Evolutionary conservation across 2,888 invertebrate species (phyloP).

Genomic region (Neoscelio sp.): DNA sequence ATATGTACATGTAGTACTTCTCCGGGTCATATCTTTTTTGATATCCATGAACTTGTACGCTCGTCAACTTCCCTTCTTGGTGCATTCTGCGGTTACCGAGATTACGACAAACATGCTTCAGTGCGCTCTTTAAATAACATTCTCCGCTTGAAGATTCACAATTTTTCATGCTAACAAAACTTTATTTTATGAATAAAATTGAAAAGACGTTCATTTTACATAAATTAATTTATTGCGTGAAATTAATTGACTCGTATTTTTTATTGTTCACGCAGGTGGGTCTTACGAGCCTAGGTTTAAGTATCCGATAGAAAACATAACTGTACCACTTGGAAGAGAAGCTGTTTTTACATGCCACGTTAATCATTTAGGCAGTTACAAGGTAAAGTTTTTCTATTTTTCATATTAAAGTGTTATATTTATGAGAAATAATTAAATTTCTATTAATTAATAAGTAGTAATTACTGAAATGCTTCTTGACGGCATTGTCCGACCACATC

Average conservation of each 20-base stretch:
- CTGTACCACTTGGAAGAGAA: constrained; percentile 93
- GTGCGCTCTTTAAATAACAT: too few relatives aligned
- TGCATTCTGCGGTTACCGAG: constrained; percentile 92
- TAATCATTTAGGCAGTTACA: constrained; percentile 93
- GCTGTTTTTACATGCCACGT: constrained; percentile 95
- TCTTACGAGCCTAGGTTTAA: constrained; percentile 94
- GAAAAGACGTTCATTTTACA: too few relatives aligned
- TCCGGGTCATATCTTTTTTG: constrained; percentile 98
- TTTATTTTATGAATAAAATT: too few relatives aligned
- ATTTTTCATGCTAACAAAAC: too few relatives aligned
- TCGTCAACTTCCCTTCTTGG: constrained; percentile 94
- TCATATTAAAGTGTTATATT: constrained; percentile 17
- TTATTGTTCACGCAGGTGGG: constrained; percentile 85
- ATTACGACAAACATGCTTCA: too few relatives aligned
- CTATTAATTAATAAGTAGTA: too few relatives aligned
- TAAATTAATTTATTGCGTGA: too few relatives aligned
- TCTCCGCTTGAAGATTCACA: too few relatives aligned
- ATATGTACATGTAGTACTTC: constrained; percentile 97
- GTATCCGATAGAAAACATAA: constrained; percentile 92
- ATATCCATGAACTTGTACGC: constrained; percentile 93
- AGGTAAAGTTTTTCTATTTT: constrained; percentile 86
- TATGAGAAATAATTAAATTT: not conserved
- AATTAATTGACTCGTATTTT: too few relatives aligned
- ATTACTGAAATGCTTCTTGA: too few relatives aligned
- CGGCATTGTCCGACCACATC: too few relatives aligned